Evolutionary conservation across 2,888 invertebrate species (phyloP).

Genomic region (Drosophila suboccidentalis): DNA sequence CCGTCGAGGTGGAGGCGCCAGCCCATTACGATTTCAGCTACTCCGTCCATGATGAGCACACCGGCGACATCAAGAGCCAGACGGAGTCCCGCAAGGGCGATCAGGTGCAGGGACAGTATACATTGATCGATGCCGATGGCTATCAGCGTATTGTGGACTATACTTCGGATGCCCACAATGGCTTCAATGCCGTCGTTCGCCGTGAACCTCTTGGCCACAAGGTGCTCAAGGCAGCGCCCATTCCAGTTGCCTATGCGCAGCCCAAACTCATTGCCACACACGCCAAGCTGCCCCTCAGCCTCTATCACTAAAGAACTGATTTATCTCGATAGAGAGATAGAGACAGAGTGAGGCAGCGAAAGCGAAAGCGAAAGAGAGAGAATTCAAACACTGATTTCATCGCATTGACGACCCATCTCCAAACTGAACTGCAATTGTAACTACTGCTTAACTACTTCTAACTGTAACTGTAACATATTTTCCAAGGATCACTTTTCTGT

Average conservation of each 20-base stretch:
- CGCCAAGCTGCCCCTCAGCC: conserved; percentile 58
- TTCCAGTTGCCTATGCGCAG: conserved; percentile 73
- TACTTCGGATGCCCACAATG: conserved; percentile 87
- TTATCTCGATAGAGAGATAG: neutral
- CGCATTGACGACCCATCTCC: conserved; percentile 66
- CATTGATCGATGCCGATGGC: conserved; percentile 87
- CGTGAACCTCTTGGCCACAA: conserved; percentile 86
- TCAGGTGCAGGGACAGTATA: conserved; percentile 87
- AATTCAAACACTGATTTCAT: conserved; percentile 73
- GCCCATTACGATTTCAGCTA: conserved; percentile 86
- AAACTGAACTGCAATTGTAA: conserved; percentile 35
- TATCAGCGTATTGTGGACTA: conserved; percentile 87
- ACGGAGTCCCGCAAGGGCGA: conserved; percentile 87
- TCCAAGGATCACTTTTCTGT: conserved; percentile 26
- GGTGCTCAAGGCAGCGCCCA: conserved; percentile 81
- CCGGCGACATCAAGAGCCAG: conserved; percentile 87
- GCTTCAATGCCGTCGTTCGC: conserved; percentile 87
- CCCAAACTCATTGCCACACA: conserved; percentile 72
- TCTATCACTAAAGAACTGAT: conserved; percentile 57
- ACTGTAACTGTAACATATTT: conserved; percentile 39
- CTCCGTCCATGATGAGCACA: conserved; percentile 86
- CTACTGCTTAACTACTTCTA: conserved; percentile 41
- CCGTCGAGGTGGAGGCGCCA: conserved; percentile 84
- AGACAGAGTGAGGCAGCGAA: conserved; percentile 16
- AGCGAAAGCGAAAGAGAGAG: conserved; percentile 51